Conservation (phyloP, 2,113 vertebrate species). For the Scalopus aquaticus region DNA sequence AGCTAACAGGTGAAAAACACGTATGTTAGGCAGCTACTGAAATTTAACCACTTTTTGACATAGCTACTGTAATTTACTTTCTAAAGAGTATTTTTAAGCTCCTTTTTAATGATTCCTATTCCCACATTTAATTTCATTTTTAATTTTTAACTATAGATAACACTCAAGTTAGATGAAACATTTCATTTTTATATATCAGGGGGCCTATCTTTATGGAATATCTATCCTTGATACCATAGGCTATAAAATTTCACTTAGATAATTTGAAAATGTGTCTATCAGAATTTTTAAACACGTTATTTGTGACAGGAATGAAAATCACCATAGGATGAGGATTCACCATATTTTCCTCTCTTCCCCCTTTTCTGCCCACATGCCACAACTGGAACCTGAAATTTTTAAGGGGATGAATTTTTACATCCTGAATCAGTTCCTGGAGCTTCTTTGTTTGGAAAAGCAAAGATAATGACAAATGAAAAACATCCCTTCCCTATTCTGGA, state of each 20-base stretch:
- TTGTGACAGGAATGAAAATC: not conserved
- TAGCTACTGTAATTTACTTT: too few species aligned
- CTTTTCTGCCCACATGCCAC: not conserved
- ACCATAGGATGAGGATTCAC: not conserved
- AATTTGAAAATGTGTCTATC: not conserved
- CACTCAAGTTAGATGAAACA: not conserved
- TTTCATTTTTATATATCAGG: conserved; percentile 5
- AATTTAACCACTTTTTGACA: conserved; percentile 64
- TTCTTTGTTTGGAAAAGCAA: not conserved
- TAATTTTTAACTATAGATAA: conserved; percentile 11
- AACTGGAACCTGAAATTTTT: not conserved
- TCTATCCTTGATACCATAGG: not conserved
- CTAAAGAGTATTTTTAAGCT: not conserved
- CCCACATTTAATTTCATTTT: conserved; percentile 1
- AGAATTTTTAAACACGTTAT: not conserved
- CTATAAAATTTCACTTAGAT: not conserved
- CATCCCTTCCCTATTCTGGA: not conserved
- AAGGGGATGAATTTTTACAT: not conserved
- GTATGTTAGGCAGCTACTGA: conserved; percentile 48
- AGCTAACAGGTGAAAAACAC: conserved; percentile 61
- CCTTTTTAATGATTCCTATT: not conserved
- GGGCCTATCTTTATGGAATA: not conserved
- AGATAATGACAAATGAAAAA: not conserved
- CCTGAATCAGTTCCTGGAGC: not conserved
- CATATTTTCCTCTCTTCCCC: not conserved